Conservation (phyloP, 2,888 invertebrate genomes). For the Embidobia sp. region DNA sequence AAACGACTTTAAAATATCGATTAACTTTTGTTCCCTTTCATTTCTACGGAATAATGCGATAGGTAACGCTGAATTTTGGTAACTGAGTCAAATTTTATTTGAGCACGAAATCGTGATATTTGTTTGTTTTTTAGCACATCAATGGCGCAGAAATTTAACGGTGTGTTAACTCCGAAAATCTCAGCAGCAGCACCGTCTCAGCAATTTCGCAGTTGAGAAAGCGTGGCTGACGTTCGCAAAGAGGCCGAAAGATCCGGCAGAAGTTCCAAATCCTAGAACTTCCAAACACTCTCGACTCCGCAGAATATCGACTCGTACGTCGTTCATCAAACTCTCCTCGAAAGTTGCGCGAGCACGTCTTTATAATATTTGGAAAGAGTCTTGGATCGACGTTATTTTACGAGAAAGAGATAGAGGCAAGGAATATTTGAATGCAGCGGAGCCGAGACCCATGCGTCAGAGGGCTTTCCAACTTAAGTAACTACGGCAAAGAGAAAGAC, state of each 20-base stretch:
- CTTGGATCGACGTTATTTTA: slow-evolving; percentile 63
- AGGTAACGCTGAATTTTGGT: slow-evolving; percentile 11
- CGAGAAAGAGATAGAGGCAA: slow-evolving; percentile 13
- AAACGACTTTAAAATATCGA: too few species aligned
- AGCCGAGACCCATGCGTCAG: slow-evolving; percentile 50
- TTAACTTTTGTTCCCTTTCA: neutral
- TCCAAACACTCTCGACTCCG: slow-evolving; percentile 60
- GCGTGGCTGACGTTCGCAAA: slow-evolving; percentile 64
- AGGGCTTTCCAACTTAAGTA: slow-evolving; percentile 43
- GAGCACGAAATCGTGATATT: slow-evolving; percentile 48
- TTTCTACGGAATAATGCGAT: too few species aligned
- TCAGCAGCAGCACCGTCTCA: slow-evolving; percentile 55
- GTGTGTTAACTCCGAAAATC: slow-evolving; percentile 63
- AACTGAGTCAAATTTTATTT: slow-evolving; percentile 49
- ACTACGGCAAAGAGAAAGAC: slow-evolving; percentile 28
- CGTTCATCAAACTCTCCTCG: slow-evolving; percentile 66
- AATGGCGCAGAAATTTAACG: slow-evolving; percentile 60
- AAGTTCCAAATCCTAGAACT: slow-evolving; percentile 65
- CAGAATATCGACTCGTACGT: slow-evolving; percentile 65
- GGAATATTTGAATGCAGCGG: slow-evolving; percentile 55
- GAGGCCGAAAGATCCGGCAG: slow-evolving; percentile 64
- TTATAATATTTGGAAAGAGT: slow-evolving; percentile 66
- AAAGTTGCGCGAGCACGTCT: slow-evolving; percentile 63
- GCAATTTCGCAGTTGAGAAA: slow-evolving; percentile 65
- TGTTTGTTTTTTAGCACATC: slow-evolving; percentile 44